A percentile compares a stretch with the other conserved stretches of the same genome.
Conservation (phyloP, 2,113 vertebrate genomes). For the Mystacornis crossleyi region DNA sequence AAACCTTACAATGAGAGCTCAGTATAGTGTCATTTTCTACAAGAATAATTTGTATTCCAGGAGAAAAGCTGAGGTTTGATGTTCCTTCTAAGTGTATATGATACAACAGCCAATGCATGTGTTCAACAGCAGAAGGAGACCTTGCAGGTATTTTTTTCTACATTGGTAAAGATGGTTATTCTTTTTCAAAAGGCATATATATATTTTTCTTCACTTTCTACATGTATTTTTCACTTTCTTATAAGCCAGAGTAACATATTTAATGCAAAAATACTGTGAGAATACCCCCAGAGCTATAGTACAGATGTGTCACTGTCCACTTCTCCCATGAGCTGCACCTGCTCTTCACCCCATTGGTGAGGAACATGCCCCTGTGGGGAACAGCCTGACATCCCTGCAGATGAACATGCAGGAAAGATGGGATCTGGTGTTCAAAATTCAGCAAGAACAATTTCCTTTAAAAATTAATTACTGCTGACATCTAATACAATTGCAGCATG, state of each 20-base stretch:
- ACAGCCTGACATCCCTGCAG: not conserved
- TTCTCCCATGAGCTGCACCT: not conserved
- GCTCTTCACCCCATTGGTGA: not conserved
- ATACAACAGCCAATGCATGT: not conserved
- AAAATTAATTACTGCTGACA: slow-evolving; percentile 55
- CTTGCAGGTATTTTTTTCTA: not conserved
- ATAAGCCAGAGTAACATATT: not conserved
- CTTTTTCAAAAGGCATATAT: not conserved
- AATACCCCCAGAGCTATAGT: not conserved
- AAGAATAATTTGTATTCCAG: not conserved
- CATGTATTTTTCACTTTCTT: not conserved
- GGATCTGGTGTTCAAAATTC: not conserved
- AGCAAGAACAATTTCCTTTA: slow-evolving; percentile 36
- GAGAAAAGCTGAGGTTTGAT: not conserved
- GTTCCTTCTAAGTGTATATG: not conserved
- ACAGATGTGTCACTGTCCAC: not conserved
- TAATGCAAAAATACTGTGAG: not conserved
- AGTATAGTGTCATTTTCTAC: not conserved
- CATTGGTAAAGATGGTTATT: not conserved
- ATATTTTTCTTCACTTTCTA: not conserved
- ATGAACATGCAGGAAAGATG: not conserved
- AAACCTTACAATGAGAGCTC: not conserved
- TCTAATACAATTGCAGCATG: slow-evolving; percentile 6
- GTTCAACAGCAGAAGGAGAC: not conserved
- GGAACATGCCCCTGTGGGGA: not conserved